These are phyloP conservation scores for Conger conger DNA, from an alignment of 2,113 vertebrate genomes.

Conservation along the genomic window DNA sequence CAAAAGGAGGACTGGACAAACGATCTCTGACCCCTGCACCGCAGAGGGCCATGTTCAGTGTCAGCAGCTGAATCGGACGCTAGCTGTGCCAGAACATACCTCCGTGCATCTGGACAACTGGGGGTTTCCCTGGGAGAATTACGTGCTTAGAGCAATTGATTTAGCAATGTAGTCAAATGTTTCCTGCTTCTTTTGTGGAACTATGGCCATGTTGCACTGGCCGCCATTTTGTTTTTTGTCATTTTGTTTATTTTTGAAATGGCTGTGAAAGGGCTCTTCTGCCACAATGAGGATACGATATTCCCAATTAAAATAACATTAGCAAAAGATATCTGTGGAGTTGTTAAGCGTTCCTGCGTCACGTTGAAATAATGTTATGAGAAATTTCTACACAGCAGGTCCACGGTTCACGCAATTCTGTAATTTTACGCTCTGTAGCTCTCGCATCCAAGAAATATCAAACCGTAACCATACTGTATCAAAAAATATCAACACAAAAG, in stretches of 20 bases:
- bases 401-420: background rate
- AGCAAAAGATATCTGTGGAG: no score
- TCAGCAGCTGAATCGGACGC: background rate
- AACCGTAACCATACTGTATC: background rate
- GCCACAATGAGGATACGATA: background rate
- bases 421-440: background rate
- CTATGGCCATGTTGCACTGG: background rate
- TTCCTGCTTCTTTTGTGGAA: background rate
- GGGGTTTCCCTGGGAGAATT: background rate
- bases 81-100: background rate
- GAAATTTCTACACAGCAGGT: background rate
- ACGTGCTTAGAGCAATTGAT: background rate
- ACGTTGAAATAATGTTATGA: background rate
- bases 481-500: background rate
- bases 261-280: background rate
- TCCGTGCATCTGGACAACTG: background rate
- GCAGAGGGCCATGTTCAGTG: background rate
- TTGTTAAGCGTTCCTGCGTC: background rate
- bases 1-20: background rate
- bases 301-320: background rate
- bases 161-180: background rate
- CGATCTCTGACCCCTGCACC: background rate
- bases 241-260: no score
- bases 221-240: background rate
- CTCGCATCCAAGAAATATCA: background rate